phyloP scores from a whole-genome alignment of 2,888 invertebrate species.

The Lepetodrilus schrolli region DNA sequence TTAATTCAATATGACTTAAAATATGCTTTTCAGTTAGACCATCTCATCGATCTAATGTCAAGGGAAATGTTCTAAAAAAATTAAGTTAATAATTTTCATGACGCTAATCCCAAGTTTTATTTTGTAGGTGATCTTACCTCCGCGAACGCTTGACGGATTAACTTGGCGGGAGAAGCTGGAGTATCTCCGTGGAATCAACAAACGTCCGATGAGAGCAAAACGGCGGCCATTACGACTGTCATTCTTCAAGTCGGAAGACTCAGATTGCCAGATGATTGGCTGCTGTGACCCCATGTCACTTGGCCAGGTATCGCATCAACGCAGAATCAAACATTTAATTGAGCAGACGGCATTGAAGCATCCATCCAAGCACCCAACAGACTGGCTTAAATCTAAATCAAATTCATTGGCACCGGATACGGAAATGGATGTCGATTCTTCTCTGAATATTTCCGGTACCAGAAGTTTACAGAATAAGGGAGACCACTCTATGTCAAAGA shows the following conservation, averaged over 20 bases:
- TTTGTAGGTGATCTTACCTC: neutral
- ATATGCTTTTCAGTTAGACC: too few species aligned
- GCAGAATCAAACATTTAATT: conserved; percentile 53
- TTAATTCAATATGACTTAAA: too few species aligned
- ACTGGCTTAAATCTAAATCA: neutral
- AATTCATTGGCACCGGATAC: neutral
- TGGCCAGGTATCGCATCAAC: conserved; percentile 53
- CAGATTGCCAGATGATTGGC: conserved; percentile 34
- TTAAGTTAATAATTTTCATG: too few species aligned
- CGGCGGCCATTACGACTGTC: conserved; percentile 45
- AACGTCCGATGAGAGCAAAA: conserved; percentile 45
- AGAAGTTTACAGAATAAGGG: neutral
- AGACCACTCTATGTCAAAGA: neutral
- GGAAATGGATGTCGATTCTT: neutral
- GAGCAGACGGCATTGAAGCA: conserved; percentile 53
- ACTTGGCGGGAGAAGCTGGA: conserved; percentile 55
- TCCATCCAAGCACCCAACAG: neutral
- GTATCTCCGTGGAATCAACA: conserved; percentile 51
- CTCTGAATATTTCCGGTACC: neutral
- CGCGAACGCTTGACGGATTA: conserved; percentile 44
- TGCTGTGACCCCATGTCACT: conserved; percentile 39
- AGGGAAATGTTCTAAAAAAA: too few species aligned
- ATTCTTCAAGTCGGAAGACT: conserved; percentile 44
- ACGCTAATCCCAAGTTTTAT: too few species aligned
- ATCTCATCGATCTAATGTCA: too few species aligned